These are phyloP conservation scores for Cotesia vestalis DNA, from an alignment of 1,140 invertebrate genomes.

Conservation along the genomic window DNA sequence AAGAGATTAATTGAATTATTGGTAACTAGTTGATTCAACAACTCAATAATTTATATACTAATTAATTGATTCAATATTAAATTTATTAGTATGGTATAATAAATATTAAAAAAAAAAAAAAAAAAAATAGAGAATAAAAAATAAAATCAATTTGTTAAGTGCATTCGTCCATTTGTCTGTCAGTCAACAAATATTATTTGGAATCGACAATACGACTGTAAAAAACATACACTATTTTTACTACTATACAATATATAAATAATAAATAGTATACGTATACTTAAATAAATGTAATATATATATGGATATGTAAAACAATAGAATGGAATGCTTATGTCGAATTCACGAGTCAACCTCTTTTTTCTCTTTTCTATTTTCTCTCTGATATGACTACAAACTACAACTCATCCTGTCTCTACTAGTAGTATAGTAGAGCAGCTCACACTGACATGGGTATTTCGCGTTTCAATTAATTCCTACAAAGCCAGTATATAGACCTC, in stretches of 20 bases:
- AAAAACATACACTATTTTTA: background rate
- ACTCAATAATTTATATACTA: background rate
- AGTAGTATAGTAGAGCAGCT: background rate
- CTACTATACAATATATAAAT: too few species aligned
- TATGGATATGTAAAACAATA: conserved; percentile 45
- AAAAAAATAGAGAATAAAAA: background rate
- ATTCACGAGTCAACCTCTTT: conserved; percentile 43
- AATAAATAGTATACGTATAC: conserved; percentile 6
- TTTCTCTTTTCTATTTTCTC: too few species aligned
- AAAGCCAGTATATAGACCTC: conserved; percentile 47
- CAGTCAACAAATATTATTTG: background rate
- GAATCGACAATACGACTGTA: background rate
- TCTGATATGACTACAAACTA: too few species aligned
- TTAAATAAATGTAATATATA: too few species aligned
- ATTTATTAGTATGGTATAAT: too few species aligned
- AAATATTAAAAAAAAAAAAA: background rate
- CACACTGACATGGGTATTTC: conserved; percentile 52
- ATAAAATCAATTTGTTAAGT: conserved; percentile 31
- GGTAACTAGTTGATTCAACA: too few species aligned
- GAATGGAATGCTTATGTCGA: conserved; percentile 61
- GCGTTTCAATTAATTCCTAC: conserved; percentile 64
- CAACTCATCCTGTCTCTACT: conserved; percentile 1
- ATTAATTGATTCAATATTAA: background rate
- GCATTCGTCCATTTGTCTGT: conserved; percentile 29
- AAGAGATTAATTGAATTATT: too few species aligned